Evolutionary conservation across 1,140 invertebrate species (phyloP).

Genomic region (Cydia amplana): DNA sequence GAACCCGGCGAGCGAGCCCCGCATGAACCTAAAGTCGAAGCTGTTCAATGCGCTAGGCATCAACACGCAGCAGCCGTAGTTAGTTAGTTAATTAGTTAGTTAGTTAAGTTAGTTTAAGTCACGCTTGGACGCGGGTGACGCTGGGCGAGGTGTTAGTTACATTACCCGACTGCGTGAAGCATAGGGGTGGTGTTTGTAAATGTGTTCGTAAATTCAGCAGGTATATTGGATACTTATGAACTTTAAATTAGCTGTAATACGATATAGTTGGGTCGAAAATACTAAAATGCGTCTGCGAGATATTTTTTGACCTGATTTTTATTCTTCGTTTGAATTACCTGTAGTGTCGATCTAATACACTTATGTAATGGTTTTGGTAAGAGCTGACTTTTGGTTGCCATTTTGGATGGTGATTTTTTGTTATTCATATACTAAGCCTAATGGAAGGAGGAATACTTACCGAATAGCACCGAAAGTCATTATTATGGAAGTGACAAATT

Average conservation of each 20-base stretch:
- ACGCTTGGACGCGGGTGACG: slow-evolving; percentile 3
- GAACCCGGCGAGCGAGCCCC: slow-evolving; percentile 75
- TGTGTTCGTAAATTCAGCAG: no score
- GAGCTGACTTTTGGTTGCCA: background rate
- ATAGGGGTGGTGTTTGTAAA: no score
- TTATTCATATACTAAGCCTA: no score
- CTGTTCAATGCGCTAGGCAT: slow-evolving; percentile 79
- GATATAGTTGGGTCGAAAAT: no score
- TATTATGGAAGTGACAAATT: no score
- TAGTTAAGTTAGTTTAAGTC: slow-evolving; percentile 50
- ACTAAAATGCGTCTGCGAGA: background rate
- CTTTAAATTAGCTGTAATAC: no score
- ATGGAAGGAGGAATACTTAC: no score
- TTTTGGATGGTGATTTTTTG: no score
- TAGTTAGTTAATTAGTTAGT: slow-evolving; percentile 55
- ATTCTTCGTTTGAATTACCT: background rate
- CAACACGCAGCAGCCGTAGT: slow-evolving; percentile 76
- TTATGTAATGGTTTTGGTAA: background rate
- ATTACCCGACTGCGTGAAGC: background rate
- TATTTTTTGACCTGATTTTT: background rate
- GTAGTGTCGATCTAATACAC: background rate
- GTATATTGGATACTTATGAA: no score
- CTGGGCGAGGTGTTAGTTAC: background rate
- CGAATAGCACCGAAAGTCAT: no score
- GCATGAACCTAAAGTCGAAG: slow-evolving; percentile 79